These are phyloP conservation scores for Penaeus japonicus DNA, from an alignment of 1,140 invertebrate species.

Conservation along the genomic window DNA sequence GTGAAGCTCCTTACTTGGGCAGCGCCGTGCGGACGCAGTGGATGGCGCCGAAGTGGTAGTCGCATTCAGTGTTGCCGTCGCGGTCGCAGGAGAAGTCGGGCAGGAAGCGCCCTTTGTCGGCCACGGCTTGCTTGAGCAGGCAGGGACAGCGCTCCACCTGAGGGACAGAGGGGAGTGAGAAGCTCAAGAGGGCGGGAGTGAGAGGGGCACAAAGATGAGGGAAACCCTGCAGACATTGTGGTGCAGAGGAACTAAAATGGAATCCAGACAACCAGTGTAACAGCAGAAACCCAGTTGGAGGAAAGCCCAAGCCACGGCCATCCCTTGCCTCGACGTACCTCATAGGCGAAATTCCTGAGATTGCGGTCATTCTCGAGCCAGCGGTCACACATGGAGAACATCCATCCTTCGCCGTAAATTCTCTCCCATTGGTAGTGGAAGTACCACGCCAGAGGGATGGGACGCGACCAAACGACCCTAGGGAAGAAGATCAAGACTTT, in stretches of 20 bases:
- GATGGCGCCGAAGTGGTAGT: slow-evolving; percentile 84
- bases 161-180: neutral
- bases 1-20: slow-evolving; percentile 76
- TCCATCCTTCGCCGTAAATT: slow-evolving; percentile 75
- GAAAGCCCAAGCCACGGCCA: neutral
- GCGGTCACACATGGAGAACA: slow-evolving; percentile 80
- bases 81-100: slow-evolving; percentile 92
- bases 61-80: slow-evolving; percentile 88
- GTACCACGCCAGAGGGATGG: slow-evolving; percentile 92
- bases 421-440: slow-evolving; percentile 87
- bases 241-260: neutral
- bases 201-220: neutral
- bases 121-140: slow-evolving; percentile 85
- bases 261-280: neutral
- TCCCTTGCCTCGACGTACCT: slow-evolving; percentile 62
- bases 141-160: slow-evolving; percentile 80
- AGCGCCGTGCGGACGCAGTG: slow-evolving; percentile 92
- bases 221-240: too few species aligned
- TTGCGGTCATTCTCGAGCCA: slow-evolving; percentile 89
- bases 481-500: neutral
- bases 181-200: neutral
- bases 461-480: slow-evolving; percentile 86
- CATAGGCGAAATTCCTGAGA: slow-evolving; percentile 85
- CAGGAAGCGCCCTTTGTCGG: slow-evolving; percentile 90
- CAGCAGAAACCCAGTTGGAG: neutral